phyloP scores from a whole-genome alignment of 2,888 invertebrate genomes.

The Ormyrus thymus region DNA sequence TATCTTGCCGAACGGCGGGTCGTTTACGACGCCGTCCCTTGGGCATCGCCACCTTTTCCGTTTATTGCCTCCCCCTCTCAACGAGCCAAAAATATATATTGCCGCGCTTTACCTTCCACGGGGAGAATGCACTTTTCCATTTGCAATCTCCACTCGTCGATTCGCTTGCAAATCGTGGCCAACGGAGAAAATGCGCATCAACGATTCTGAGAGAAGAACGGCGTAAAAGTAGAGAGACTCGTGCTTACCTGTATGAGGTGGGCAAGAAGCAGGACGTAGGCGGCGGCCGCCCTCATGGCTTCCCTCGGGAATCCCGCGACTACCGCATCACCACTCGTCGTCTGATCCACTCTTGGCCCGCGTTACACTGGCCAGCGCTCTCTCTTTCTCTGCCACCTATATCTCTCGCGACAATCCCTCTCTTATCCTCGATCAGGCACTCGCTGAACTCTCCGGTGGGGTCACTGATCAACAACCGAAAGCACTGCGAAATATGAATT shows the following conservation, averaged over 20 bases:
- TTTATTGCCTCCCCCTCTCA: too few relatives aligned
- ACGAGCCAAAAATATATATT: too few relatives aligned
- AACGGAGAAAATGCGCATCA: too few relatives aligned
- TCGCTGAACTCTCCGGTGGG: constrained; percentile 10
- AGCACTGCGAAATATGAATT: too few relatives aligned
- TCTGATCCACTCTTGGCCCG: constrained; percentile 46
- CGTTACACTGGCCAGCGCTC: constrained; percentile 40
- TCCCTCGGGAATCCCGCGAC: constrained; percentile 73
- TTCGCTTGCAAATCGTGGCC: too few relatives aligned
- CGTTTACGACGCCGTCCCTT: constrained; percentile 4
- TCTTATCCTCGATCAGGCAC: background rate
- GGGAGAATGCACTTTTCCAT: too few relatives aligned
- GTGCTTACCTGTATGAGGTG: constrained; percentile 73
- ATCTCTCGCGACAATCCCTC: background rate
- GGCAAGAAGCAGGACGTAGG: constrained; percentile 75
- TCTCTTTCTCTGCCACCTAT: background rate
- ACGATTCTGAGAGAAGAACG: too few relatives aligned
- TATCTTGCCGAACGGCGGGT: constrained; percentile 4
- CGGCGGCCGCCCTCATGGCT: constrained; percentile 75
- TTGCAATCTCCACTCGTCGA: too few relatives aligned
- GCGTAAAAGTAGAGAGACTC: background rate
- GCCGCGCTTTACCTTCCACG: too few relatives aligned
- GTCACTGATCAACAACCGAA: constrained; percentile 10
- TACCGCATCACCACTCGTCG: constrained; percentile 74
- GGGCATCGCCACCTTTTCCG: background rate